A percentile compares a stretch with the other conserved stretches of the same genome.
phyloP scores from a whole-genome alignment of 2,888 invertebrate genomes.

The Phortica magna region DNA sequence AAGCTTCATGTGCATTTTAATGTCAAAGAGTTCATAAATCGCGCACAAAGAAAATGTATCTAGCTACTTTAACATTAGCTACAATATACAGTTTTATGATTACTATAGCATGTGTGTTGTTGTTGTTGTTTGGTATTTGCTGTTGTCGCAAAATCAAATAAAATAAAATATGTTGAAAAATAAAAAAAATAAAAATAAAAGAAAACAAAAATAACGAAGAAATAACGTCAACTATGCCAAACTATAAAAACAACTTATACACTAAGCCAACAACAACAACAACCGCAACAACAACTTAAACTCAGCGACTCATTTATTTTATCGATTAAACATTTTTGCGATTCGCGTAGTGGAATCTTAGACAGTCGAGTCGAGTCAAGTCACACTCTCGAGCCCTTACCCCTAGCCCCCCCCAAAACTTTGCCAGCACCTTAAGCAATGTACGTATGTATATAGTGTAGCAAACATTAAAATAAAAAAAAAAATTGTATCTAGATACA shows the following conservation, averaged over 20 bases:
- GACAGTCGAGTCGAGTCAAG: slow-evolving; percentile 41
- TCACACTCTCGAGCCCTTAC: slow-evolving; percentile 41
- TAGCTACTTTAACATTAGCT: slow-evolving; percentile 21
- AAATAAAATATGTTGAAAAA: slow-evolving; percentile 23
- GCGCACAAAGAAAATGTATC: background rate
- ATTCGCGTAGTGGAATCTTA: slow-evolving; percentile 71
- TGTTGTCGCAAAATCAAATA: background rate
- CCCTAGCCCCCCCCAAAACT: no score
- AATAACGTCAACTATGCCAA: slow-evolving; percentile 66
- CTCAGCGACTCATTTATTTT: slow-evolving; percentile 74
- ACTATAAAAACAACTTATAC: slow-evolving; percentile 41
- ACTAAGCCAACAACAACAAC: slow-evolving; percentile 42
- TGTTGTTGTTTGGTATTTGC: background rate
- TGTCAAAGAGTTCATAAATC: slow-evolving; percentile 17
- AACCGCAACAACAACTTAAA: slow-evolving; percentile 40
- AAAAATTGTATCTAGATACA: slow-evolving; percentile 31
- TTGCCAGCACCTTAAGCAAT: no score
- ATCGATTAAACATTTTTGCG: slow-evolving; percentile 76
- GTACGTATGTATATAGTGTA: background rate
- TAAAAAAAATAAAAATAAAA: background rate
- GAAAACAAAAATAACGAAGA: slow-evolving; percentile 55
- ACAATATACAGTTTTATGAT: slow-evolving; percentile 51
- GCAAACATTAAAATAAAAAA: slow-evolving; percentile 8
- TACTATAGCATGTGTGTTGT: slow-evolving; percentile 40
- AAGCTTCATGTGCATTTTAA: slow-evolving; percentile 6